phyloP scores from a whole-genome alignment of 1,140 invertebrate species.

The Scaptomyza hsui region DNA sequence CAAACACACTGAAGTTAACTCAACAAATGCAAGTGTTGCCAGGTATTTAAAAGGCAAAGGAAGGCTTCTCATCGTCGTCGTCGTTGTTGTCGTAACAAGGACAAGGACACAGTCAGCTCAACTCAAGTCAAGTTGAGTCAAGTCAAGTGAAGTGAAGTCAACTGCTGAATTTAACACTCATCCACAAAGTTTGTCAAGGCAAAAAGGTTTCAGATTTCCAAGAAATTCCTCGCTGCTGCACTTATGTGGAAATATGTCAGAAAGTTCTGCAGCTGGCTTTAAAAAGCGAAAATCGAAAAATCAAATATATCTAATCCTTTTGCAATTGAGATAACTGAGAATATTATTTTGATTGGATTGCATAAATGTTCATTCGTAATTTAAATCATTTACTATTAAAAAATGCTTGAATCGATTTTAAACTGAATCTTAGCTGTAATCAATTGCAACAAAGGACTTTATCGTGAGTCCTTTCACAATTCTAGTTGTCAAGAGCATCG shows the following conservation, averaged over 20 bases:
- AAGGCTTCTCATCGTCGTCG: not conserved
- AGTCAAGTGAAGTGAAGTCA: constrained; percentile 5
- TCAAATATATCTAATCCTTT: too few relatives aligned
- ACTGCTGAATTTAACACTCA: constrained; percentile 3
- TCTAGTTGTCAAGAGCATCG: constrained; percentile 7
- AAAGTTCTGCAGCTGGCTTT: not conserved
- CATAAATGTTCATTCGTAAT: too few relatives aligned
- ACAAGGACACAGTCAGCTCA: constrained; percentile 13
- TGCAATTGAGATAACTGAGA: too few relatives aligned
- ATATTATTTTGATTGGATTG: too few relatives aligned
- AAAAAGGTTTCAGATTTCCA: constrained; percentile 2
- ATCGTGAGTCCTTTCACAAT: constrained; percentile 3
- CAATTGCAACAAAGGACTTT: not conserved
- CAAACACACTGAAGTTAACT: not conserved
- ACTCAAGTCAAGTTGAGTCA: not conserved
- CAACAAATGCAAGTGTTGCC: constrained; percentile 19
- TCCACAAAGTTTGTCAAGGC: not conserved
- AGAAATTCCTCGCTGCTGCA: too few relatives aligned
- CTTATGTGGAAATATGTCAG: too few relatives aligned
- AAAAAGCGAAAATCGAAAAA: too few relatives aligned
- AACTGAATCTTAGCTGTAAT: not conserved
- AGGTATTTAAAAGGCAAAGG: not conserved
- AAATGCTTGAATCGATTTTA: not conserved
- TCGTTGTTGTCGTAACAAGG: constrained; percentile 1
- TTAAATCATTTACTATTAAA: too few relatives aligned